Percentiles rank a stretch among this genome's conserved stretches.
These are phyloP conservation scores for Zapus hudsonius DNA, from an alignment of 2,113 vertebrate genomes.

Conservation along the genomic window DNA sequence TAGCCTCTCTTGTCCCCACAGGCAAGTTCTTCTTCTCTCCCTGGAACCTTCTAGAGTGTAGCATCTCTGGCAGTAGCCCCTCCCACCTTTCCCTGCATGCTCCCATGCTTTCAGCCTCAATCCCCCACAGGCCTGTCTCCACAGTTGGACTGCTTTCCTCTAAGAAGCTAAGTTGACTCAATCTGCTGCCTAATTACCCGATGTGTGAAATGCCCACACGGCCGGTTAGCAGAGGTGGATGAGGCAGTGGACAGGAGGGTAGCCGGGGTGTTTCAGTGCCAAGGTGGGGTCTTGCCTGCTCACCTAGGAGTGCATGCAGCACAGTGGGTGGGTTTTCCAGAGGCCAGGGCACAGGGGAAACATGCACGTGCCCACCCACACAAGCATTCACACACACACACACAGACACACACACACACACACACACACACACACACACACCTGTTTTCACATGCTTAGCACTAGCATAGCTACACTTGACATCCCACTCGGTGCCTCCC, in stretches of 20 bases:
- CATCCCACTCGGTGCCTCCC: not conserved
- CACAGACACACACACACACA: not conserved
- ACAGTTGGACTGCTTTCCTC: constrained; percentile 77
- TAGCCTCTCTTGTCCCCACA: not conserved
- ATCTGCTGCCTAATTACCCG: constrained; percentile 84
- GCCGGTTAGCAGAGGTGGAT: constrained; percentile 75
- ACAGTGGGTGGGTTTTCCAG: not conserved
- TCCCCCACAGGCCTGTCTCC: constrained; percentile 39
- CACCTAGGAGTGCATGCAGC: not conserved
- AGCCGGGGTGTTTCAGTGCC: not conserved
- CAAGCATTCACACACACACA: fast-evolving
- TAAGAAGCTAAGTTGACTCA: constrained; percentile 80
- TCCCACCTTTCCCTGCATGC: not conserved
- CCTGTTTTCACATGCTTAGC: not conserved
- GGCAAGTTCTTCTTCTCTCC: not conserved
- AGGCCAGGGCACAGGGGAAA: not conserved
- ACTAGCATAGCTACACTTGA: not conserved
- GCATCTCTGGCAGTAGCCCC: not conserved
- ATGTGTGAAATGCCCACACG: constrained; percentile 77
- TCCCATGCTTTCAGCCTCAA: not conserved
- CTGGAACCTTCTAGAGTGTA: not conserved
- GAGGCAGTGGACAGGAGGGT: not conserved
- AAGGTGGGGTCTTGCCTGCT: not conserved
- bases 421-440: not conserved
- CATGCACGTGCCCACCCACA: no score